Conservation (phyloP, 2,888 invertebrate species). For the Campoplex nolae region DNA sequence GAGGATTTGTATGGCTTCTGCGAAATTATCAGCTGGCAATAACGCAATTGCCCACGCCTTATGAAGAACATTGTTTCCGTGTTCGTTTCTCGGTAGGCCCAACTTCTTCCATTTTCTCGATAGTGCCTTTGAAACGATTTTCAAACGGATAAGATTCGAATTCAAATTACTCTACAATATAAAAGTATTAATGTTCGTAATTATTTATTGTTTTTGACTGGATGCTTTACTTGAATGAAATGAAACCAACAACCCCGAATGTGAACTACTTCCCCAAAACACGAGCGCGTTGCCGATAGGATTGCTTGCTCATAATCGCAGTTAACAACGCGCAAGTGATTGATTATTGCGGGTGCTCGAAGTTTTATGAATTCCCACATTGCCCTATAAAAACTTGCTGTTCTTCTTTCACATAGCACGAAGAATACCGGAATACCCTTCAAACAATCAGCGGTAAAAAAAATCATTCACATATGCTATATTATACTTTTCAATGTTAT, state of each 20-base stretch:
- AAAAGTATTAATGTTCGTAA: no score
- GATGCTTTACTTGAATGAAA: background rate
- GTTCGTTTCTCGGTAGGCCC: no score
- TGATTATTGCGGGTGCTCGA: background rate
- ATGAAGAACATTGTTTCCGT: no score
- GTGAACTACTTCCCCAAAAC: background rate
- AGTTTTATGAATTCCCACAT: background rate
- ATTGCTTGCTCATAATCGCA: background rate
- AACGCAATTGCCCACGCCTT: no score
- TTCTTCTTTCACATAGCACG: background rate
- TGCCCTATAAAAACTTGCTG: no score
- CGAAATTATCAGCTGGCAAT: no score
- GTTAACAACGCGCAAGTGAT: background rate
- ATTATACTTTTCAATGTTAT: no score
- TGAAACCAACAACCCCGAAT: conserved; percentile 43
- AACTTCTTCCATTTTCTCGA: no score
- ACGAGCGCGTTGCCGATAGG: background rate
- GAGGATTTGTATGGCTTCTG: no score
- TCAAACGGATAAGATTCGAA: background rate
- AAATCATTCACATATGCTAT: no score
- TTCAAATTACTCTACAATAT: background rate
- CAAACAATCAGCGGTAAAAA: background rate
- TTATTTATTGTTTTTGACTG: no score
- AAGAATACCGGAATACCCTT: background rate
- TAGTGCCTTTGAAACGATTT: no score